Base-by-base conservation (phyloP, 1,140 invertebrate genomes). In the Samia ricini region DNA sequence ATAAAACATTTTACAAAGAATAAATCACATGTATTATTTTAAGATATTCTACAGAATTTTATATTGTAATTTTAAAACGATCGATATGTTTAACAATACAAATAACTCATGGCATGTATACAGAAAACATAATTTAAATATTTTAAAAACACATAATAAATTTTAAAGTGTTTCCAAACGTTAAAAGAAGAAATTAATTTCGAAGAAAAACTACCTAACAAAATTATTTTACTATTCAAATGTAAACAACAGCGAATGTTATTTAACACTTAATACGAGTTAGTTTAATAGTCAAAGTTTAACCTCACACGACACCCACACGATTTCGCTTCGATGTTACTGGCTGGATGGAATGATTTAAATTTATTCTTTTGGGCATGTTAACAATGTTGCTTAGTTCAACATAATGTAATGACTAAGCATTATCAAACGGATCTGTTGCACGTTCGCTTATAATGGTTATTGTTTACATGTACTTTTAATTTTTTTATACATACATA, bases 391-490 rank as follows among this genome's bases (percentile, higher is more conserved):
- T 61, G 59, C 57, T 58, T 51, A 60, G 61, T 68, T 56, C 61
- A 60, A 33, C 33, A 42, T 42, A 57, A 71, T 65, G 63, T 58
- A 60, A 72, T 78, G 81, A 79, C 70, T 71, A 49, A 61, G 61
- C 74, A 69, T 20, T 64, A 74, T 69, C 66, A 70, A 69, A 64
- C 62, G 65, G 68, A 74, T 68, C 68, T 69, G 58, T 69, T 69
- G 56, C 72, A 68, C 63, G 64, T 73, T 77, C 63, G 64, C 72
- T 77, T 72, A 68, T 56, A 74, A 76, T 72, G 60, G 57, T 57
- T 67, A 78, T 80, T 78, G 77, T 83, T 76, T 77, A 73, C 75
- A 42, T 15, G 33, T 42, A 42, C 33, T 42, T 42, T 42, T 42
- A 15, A 10, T 15, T 42, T 42, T 63, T 76, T 15, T 42, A 42